Conservation (phyloP, 2,113 vertebrate genomes). For the Procavia capensis region DNA sequence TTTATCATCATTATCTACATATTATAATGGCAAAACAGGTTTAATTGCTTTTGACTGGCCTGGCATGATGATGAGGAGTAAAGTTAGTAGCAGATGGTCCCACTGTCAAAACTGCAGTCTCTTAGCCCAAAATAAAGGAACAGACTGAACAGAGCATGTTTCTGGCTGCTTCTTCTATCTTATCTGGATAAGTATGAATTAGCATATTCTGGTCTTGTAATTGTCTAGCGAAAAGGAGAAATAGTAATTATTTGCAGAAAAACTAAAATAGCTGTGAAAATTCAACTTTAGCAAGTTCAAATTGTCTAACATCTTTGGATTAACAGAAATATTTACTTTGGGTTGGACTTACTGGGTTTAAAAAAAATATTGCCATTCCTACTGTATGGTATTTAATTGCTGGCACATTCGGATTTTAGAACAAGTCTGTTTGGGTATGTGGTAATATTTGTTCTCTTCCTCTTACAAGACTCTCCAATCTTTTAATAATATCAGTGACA, state of each 20-base stretch:
- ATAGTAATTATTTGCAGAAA: conserved; percentile 81
- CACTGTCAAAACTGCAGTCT: conserved; percentile 86
- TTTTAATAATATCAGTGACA: conserved; percentile 42
- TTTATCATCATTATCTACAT: conserved; percentile 91
- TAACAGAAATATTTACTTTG: conserved; percentile 77
- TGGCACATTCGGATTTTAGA: conserved; percentile 44
- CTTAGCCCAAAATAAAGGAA: conserved; percentile 84
- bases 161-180: conserved; percentile 78
- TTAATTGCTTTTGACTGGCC: conserved; percentile 91
- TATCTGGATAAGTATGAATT: conserved; percentile 79
- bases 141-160: conserved; percentile 80
- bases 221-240: conserved; percentile 81
- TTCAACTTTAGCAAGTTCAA: conserved; percentile 66
- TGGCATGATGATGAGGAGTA: conserved; percentile 85
- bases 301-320: conserved; percentile 68
- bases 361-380: conserved; percentile 51
- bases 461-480: neutral
- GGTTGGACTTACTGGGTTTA: conserved; percentile 42
- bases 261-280: conserved; percentile 80
- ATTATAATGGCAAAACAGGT: conserved; percentile 88
- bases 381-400: conserved; percentile 65
- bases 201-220: conserved; percentile 84
- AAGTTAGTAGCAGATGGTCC: conserved; percentile 89
- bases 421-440: neutral
- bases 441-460: neutral